Evolutionary conservation across 53 echinoderm and acorn worm species (phyloP), one percentile per base, ranked within the genome.

Genomic region (Luidia sarsii): DNA sequence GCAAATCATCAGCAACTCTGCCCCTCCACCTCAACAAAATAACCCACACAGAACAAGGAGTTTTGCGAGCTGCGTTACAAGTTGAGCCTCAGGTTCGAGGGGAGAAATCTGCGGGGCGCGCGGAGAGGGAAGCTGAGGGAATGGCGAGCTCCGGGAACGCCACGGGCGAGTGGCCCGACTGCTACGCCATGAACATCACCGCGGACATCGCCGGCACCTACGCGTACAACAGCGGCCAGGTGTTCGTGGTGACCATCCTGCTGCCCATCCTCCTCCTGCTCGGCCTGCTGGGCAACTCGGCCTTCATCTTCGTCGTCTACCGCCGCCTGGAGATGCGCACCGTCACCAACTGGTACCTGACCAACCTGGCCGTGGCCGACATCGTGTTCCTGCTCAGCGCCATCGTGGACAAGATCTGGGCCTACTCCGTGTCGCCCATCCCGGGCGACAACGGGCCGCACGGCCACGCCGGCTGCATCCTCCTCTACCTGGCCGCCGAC

Each of bases 241-340:
- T 75, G 33, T 59, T 90, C 56, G 49, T 86, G 23, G 75, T 82
- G 39, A 82, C 86, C 5, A 41, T 90, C 37, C 67, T 90, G 6
- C 50, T 90, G 39, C 90, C 90, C 6, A 86, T 88, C 49, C 59
- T 92, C 23, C 82, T 92, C 48, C 3, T 72, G 53, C 43, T 88
- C 27, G 92, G 92, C 14, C 65, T 92, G 33, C 23, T 88, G 25
- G 73, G 56, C 53, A 92, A 92, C 46, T 48, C 75, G 4, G 85
- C 75, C 33, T 92, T 92, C 77, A 88, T 92, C 2, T 92, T 88
- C 82, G 92, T 92, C 15, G 88, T 88, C 34, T 71, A 85, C 48
- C 88, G 86, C 27, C 81, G 81, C 31, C 74, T 83, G 48, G 80
- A 81, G 24, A 92, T 92, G 92, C 69, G 85, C 53, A 92, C 88